Percentiles rank a stretch among this genome's conserved stretches.
Evolutionary conservation across 1,140 invertebrate genomes (phyloP).

Genomic region (Eupristina koningsbergeri): DNA sequence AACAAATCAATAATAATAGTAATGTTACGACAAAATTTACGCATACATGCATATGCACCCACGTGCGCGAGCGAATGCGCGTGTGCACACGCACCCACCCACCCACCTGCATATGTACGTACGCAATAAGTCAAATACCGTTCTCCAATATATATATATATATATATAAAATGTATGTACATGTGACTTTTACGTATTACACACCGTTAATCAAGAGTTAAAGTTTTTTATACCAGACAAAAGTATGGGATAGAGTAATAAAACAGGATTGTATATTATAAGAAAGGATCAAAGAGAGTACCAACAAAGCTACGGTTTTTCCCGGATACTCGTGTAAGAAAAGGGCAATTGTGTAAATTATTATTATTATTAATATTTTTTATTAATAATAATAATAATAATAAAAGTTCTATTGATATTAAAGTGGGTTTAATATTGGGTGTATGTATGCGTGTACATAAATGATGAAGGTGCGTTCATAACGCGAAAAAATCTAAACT

Average conservation of each 20-base stretch:
- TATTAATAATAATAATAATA: too few relatives aligned
- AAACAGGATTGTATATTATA: slow-evolving; percentile 36
- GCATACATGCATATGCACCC: too few relatives aligned
- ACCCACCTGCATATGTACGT: neutral
- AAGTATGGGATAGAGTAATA: slow-evolving; percentile 20
- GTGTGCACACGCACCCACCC: too few relatives aligned
- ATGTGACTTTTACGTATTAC: slow-evolving; percentile 27
- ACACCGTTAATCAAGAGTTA: slow-evolving; percentile 36
- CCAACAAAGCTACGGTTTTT: slow-evolving; percentile 38
- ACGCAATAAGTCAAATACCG: slow-evolving; percentile 31
- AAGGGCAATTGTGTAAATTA: slow-evolving; percentile 8
- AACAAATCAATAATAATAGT: too few relatives aligned
- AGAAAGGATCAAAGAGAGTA: slow-evolving; percentile 38
- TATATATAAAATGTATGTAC: neutral
- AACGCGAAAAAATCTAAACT: slow-evolving; percentile 36
- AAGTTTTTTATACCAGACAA: slow-evolving; percentile 34
- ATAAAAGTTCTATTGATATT: too few relatives aligned
- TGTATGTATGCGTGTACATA: too few relatives aligned
- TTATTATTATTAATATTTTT: neutral
- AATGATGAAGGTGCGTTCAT: slow-evolving; percentile 14
- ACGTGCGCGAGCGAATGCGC: too few relatives aligned
- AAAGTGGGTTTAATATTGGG: too few relatives aligned
- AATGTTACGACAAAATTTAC: too few relatives aligned
- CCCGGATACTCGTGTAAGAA: neutral
- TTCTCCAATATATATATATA: slow-evolving; percentile 10